These are phyloP conservation scores for Myotis findleyi DNA, from an alignment of 2,797 vertebrate species.

Conservation along the genomic window DNA sequence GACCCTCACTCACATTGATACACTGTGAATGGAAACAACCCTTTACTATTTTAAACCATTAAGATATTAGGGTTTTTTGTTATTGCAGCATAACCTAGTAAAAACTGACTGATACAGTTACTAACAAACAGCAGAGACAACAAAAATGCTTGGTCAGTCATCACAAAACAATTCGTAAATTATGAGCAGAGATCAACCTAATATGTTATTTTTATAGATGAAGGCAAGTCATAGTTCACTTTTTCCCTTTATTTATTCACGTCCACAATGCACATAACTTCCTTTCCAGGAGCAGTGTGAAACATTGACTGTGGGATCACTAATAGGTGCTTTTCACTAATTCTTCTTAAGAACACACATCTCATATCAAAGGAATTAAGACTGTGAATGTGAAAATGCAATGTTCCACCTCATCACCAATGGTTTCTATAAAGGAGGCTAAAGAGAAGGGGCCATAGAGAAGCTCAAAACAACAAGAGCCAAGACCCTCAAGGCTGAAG, in stretches of 20 bases:
- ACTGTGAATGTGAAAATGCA: background rate
- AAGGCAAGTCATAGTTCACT: background rate
- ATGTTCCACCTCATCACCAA: background rate
- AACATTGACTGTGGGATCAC: background rate
- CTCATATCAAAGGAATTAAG: background rate
- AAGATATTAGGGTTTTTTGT: constrained; percentile 16
- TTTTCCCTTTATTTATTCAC: background rate
- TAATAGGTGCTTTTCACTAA: background rate
- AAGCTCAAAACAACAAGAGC: background rate
- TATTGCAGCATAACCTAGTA: background rate
- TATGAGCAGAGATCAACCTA: background rate
- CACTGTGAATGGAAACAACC: background rate
- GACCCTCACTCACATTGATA: background rate
- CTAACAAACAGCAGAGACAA: background rate
- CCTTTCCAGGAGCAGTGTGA: background rate
- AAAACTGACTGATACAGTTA: background rate
- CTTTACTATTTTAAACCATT: background rate
- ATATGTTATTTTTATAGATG: constrained; percentile 16
- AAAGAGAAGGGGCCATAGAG: background rate
- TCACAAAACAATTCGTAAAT: background rate
- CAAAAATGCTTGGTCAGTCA: background rate
- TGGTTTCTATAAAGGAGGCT: background rate
- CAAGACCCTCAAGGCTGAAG: background rate
- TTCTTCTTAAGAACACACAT: background rate
- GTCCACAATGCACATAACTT: background rate